Percentiles rank a stretch among this genome's conserved stretches.
These are phyloP conservation scores for Eupeodes corollae DNA, from an alignment of 1,140 invertebrate species.

Conservation along the genomic window DNA sequence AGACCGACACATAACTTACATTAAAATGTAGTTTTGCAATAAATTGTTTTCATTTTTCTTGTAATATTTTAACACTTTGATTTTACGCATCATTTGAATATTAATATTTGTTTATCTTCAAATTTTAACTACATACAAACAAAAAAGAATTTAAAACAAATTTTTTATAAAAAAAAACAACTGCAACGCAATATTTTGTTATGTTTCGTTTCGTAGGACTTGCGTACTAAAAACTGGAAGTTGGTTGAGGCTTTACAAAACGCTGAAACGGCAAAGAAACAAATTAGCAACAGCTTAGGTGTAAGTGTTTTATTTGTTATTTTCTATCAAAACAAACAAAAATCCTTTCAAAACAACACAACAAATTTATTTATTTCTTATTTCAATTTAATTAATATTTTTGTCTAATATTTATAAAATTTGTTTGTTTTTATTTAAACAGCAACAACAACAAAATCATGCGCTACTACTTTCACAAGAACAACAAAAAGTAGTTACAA, in stretches of 20 bases:
- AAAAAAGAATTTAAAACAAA: too few species aligned
- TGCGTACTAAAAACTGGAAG: constrained; percentile 77
- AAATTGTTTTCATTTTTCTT: too few species aligned
- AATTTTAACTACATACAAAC: too few species aligned
- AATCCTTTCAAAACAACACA: constrained; percentile 1
- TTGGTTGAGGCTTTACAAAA: constrained; percentile 73
- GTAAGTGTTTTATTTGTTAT: constrained; percentile 39
- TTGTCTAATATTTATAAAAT: neutral
- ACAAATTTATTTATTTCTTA: constrained; percentile 1
- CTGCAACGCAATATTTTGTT: neutral
- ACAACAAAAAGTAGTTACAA: constrained; percentile 2
- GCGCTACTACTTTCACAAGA: constrained; percentile 16
- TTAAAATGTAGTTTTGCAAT: too few species aligned
- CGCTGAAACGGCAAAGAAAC: constrained; percentile 48
- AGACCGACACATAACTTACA: too few species aligned
- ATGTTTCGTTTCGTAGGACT: constrained; percentile 48
- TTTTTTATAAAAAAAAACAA: too few species aligned
- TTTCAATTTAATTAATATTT: neutral
- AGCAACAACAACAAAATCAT: constrained; percentile 21
- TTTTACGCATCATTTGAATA: too few species aligned
- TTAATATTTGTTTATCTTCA: too few species aligned
- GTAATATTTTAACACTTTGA: too few species aligned
- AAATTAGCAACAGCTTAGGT: constrained; percentile 39
- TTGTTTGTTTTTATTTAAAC: constrained; percentile 6
- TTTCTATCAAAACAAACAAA: constrained; percentile 2